Evolutionary conservation across 2,113 vertebrate species (phyloP), one percentile per base, ranked within the genome.

Genomic region (Camelus bactrianus): DNA sequence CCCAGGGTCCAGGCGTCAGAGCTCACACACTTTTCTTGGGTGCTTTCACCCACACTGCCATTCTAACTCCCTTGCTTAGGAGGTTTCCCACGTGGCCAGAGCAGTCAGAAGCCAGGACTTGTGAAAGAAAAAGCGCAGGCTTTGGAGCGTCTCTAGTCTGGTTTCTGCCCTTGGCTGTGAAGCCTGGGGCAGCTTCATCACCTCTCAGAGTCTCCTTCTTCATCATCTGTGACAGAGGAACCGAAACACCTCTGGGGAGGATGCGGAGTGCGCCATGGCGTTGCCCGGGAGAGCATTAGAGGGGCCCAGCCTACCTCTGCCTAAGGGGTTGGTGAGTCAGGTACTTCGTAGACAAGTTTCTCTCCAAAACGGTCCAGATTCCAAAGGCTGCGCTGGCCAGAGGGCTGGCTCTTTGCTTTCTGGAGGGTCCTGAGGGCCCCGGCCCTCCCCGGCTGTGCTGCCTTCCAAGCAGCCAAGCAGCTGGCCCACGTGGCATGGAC

Each of bases 1-100:
- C 2, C 42, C 30, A 38, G 5, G 38, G 38, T 38, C 30, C 72
- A 35, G 52, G 50, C 30, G 72, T n/a, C 79, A 6, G 83, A 24
- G 54, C 35, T 17, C 30, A 20, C 0, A 0, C 7, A 2, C 56
- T 28, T 20, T 75, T 38, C 58, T 50, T 5, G 3, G 60, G 42
- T 4, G 8, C 62, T 32, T 2, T 67, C 26, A 32, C 28, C 1
- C 1, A 46, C 0, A 2, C 35, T 38, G 22, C 7, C 26, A 42
- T n/a, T 46, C 70, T 35, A 56, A 42, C 17, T 42, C 11, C 32
- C n/a, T 42, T 52, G 13, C 42, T 70, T 32, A 11, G 20, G n/a
- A 69, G 10, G 9, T 62, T 85, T 35, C 32, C 54, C 42, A 26
- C n/a, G 16, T 10, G 56, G 30, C 64, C 83, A 35, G 46, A 77